Evolutionary conservation across 1,140 invertebrate species (phyloP).

Genomic region (Chionoecetes opilio): DNA sequence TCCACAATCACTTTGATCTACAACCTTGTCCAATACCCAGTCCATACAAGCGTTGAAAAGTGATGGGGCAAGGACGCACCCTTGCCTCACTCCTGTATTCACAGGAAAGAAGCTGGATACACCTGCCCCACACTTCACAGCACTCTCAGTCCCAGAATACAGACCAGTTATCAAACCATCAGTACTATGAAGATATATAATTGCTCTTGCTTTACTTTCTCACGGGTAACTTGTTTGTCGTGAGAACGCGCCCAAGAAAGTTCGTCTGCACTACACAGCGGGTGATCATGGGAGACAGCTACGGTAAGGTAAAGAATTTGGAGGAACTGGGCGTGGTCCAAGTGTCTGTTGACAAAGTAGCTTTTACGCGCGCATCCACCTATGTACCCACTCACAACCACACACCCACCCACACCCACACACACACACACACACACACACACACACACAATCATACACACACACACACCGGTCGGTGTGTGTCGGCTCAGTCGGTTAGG

Average conservation of each 20-base stretch:
- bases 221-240: not conserved
- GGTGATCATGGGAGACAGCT: not conserved
- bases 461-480: not conserved
- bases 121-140: no score
- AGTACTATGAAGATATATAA: no score
- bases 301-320: not conserved
- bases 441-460: not conserved
- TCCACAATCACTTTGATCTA: no score
- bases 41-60: no score
- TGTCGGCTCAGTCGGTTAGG: no score
- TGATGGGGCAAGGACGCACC: no score
- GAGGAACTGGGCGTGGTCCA: not conserved
- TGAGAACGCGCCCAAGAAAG: not conserved
- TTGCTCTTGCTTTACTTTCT: not conserved
- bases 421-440: conserved; percentile 8
- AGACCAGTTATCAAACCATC: no score
- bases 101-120: no score
- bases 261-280: not conserved
- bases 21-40: no score
- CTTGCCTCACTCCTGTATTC: no score
- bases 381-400: no score
- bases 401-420: not conserved
- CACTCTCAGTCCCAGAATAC: no score
- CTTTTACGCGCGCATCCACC: not conserved
- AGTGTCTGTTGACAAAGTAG: not conserved